These are phyloP conservation scores for Arothron firmamentum DNA, from an alignment of 2,113 vertebrate genomes.

Conservation along the genomic window DNA sequence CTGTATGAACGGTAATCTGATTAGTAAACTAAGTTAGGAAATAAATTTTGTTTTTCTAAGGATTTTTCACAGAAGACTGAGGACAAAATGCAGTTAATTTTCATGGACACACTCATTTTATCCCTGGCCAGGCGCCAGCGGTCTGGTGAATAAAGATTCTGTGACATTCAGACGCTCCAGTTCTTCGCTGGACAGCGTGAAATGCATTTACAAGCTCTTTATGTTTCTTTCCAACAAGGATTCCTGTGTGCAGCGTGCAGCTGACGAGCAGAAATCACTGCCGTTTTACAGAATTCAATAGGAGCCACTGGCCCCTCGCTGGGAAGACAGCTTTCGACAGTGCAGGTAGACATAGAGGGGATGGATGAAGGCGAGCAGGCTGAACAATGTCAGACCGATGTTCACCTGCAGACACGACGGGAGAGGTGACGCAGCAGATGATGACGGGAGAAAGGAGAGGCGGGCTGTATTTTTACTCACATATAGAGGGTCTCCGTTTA, in stretches of 20 bases:
- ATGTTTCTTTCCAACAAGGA: background rate
- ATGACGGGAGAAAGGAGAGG: fast-evolving
- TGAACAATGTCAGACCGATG: constrained; percentile 71
- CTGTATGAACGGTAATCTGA: no score
- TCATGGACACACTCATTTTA: no score
- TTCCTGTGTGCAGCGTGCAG: background rate
- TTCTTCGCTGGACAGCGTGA: background rate
- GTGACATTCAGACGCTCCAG: background rate
- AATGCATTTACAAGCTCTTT: background rate
- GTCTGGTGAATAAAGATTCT: no score
- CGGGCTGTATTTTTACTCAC: constrained; percentile 70
- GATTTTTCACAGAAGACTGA: no score
- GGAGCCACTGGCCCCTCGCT: constrained; percentile 14
- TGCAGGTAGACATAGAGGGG: constrained; percentile 77
- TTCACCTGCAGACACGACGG: constrained; percentile 76
- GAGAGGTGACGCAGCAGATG: background rate
- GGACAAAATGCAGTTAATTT: no score
- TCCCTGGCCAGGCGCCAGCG: no score
- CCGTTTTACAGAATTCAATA: background rate
- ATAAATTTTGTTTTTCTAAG: no score
- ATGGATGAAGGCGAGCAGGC: constrained; percentile 79
- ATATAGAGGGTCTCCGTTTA: constrained; percentile 77
- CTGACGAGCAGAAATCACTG: background rate
- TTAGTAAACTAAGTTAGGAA: no score
- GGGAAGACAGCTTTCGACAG: constrained; percentile 52